These are phyloP conservation scores for Rhincodon typus DNA, from an alignment of 2,797 vertebrate species.

Conservation along the genomic window DNA sequence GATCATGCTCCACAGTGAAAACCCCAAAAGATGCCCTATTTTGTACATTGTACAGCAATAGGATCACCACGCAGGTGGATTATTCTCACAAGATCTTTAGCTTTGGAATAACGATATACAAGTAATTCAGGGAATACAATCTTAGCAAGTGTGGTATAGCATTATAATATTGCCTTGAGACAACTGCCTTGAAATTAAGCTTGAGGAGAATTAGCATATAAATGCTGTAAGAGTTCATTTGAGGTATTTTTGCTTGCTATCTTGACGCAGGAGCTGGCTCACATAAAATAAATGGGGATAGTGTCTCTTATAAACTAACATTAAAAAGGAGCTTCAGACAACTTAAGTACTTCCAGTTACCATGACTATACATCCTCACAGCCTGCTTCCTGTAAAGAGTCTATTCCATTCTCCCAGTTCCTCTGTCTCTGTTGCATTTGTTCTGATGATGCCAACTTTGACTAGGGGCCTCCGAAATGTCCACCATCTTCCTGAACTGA, in stretches of 20 bases:
- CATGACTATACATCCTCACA: too few species aligned
- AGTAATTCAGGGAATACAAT: not conserved
- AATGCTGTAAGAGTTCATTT: not conserved
- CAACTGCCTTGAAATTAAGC: not conserved
- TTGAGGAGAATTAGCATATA: not conserved
- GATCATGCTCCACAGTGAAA: not conserved
- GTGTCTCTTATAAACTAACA: not conserved
- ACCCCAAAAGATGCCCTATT: not conserved
- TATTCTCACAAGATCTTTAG: not conserved
- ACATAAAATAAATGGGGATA: slow-evolving; percentile 5
- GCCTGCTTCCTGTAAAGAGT: too few species aligned
- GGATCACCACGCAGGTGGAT: not conserved
- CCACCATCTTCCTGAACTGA: too few species aligned
- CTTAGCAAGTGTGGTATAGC: not conserved
- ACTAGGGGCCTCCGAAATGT: too few species aligned
- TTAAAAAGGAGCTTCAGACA: not conserved
- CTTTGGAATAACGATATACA: not conserved
- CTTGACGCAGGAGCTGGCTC: not conserved
- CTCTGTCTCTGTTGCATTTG: too few species aligned
- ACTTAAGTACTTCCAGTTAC: not conserved
- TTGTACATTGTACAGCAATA: not conserved
- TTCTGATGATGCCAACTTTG: too few species aligned
- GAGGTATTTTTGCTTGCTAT: not conserved
- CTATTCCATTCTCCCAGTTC: too few species aligned
- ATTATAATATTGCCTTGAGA: not conserved